Percentiles rank a stretch among this genome's conserved stretches.
phyloP scores from a whole-genome alignment of 53 echinoderm and acorn worm genomes.

The Astropecten irregularis region DNA sequence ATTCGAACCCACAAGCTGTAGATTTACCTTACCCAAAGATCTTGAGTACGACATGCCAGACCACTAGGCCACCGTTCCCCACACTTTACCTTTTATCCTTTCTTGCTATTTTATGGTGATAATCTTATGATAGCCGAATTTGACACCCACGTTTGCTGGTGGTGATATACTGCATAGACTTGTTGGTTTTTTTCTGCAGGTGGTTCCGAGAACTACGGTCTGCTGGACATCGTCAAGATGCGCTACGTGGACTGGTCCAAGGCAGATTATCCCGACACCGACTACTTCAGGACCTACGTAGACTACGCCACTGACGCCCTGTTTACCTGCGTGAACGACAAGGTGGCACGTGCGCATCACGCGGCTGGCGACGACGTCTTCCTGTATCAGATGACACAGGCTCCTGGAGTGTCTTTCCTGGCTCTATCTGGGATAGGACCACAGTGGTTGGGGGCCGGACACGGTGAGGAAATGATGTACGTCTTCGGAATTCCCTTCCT shows the following conservation, averaged over 20 bases:
- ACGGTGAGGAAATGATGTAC: constrained; percentile 58
- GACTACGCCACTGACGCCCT: constrained; percentile 17
- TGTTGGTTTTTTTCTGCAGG: too few relatives aligned
- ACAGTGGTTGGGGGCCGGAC: constrained; percentile 62
- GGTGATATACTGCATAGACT: too few relatives aligned
- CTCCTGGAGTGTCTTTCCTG: constrained; percentile 8
- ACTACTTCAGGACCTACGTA: constrained; percentile 43
- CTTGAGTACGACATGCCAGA: too few relatives aligned
- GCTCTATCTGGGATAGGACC: neutral
- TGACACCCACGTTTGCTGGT: too few relatives aligned
- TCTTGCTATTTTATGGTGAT: too few relatives aligned
- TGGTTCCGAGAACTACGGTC: too few relatives aligned
- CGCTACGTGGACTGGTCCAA: constrained; percentile 60
- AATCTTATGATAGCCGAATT: too few relatives aligned
- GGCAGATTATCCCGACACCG: constrained; percentile 29
- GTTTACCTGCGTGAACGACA: constrained; percentile 53
- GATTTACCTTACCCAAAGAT: too few relatives aligned
- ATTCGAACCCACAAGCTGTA: too few relatives aligned
- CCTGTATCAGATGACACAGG: constrained; percentile 66
- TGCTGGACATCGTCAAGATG: constrained; percentile 40
- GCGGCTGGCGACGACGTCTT: constrained; percentile 32
- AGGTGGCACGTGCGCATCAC: constrained; percentile 7
- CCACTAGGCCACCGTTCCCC: too few relatives aligned
- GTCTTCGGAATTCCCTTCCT: constrained; percentile 46
- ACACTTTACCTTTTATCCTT: too few relatives aligned